phyloP scores from a whole-genome alignment of 30 jellyfish, hydroid and myxozoan genomes.

The Mastigias papua region DNA sequence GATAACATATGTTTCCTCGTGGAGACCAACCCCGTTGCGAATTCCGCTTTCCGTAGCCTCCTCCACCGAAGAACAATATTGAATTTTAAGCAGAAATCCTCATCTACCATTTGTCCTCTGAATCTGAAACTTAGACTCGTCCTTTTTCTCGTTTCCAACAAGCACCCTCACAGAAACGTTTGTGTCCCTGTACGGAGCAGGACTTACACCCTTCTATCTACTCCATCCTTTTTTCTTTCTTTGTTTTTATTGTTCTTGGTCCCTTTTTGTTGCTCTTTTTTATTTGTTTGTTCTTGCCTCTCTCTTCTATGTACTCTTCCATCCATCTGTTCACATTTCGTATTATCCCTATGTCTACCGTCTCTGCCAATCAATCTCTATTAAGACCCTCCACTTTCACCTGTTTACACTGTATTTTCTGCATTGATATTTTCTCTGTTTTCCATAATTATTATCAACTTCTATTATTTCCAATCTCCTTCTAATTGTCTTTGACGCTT shows the following conservation, averaged over 20 bases:
- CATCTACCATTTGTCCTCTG: no score
- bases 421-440: not conserved
- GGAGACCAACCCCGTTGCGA: no score
- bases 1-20: no score
- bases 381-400: not conserved
- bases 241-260: not conserved
- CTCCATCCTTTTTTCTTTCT: not conserved
- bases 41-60: no score
- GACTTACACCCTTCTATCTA: not conserved
- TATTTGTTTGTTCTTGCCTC: not conserved
- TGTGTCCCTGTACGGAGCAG: constrained; percentile 9
- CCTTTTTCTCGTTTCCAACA: not conserved
- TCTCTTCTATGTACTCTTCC: constrained; percentile 24
- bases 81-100: no score
- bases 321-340: constrained; percentile 16
- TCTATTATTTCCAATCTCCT: not conserved
- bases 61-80: no score
- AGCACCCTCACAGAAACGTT: constrained; percentile 3
- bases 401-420: constrained; percentile 3
- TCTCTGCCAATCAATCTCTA: not conserved
- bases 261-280: not conserved
- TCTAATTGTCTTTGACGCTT: not conserved
- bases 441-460: not conserved
- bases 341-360: not conserved
- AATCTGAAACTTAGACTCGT: not conserved